Percentiles rank a stretch among this genome's conserved stretches.
Conservation (phyloP, 2,113 vertebrate species). For the Glaucidium brasilianum region DNA sequence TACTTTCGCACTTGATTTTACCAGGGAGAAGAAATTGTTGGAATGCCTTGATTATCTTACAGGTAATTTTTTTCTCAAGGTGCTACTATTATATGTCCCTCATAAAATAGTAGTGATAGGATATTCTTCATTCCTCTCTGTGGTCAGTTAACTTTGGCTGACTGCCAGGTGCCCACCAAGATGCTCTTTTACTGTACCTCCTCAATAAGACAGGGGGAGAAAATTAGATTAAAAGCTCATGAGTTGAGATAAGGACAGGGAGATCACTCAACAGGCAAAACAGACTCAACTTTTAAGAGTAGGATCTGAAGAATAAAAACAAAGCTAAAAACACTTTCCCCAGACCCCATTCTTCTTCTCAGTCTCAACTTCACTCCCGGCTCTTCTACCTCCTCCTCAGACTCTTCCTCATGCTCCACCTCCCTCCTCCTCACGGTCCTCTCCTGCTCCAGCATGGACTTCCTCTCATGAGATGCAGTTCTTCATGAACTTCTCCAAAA, state of each 20-base stretch:
- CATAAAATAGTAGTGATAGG: not conserved
- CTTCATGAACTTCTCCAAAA: not conserved
- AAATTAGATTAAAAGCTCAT: not conserved
- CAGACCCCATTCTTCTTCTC: not conserved
- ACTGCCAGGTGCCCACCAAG: not conserved
- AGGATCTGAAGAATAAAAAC: not conserved
- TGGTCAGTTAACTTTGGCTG: not conserved
- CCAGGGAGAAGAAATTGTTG: conserved; percentile 95
- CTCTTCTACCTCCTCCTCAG: not conserved
- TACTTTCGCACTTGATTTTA: conserved; percentile 95
- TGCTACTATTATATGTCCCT: not conserved
- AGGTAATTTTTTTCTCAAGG: conserved; percentile 73
- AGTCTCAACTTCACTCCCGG: not conserved
- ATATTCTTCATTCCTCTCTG: not conserved
- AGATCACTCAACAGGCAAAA: not conserved
- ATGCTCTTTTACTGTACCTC: not conserved
- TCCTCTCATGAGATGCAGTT: not conserved
- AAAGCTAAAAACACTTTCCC: not conserved
- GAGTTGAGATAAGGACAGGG: not conserved
- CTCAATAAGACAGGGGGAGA: not conserved
- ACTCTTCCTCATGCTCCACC: not conserved
- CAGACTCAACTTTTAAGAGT: not conserved
- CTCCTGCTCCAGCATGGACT: not conserved
- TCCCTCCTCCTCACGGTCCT: not conserved
- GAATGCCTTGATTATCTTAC: conserved; percentile 98